A percentile compares a stretch with the other conserved stretches of the same genome.
phyloP scores from a whole-genome alignment of 2,888 invertebrate genomes.

The Phyllotreta cruciferae region DNA sequence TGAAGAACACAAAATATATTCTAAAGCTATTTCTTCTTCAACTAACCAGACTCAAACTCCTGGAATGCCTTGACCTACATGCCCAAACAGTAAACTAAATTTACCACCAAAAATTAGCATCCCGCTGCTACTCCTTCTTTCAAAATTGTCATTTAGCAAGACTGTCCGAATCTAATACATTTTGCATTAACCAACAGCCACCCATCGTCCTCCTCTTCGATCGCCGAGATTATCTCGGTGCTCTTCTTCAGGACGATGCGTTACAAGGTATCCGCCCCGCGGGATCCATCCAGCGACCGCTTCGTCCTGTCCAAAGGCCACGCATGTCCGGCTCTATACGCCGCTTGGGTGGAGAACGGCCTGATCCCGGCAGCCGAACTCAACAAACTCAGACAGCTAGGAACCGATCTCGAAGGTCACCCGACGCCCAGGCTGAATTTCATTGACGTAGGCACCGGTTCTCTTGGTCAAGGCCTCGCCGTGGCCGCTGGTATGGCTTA shows the following conservation, averaged over 20 bases:
- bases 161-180: not conserved
- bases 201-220: slow-evolving; percentile 97
- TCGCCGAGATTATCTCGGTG: slow-evolving; percentile 97
- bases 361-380: slow-evolving; percentile 84
- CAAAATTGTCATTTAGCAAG: no score
- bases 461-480: slow-evolving; percentile 94
- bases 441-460: slow-evolving; percentile 98
- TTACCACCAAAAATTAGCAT: no score
- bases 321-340: slow-evolving; percentile 97
- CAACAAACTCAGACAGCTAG: slow-evolving; percentile 85
- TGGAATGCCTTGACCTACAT: no score
- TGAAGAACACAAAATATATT: no score
- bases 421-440: slow-evolving; percentile 97
- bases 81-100: no score
- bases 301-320: slow-evolving; percentile 98
- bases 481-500: slow-evolving; percentile 98
- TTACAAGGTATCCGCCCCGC: slow-evolving; percentile 85
- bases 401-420: slow-evolving; percentile 96
- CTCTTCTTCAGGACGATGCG: slow-evolving; percentile 97
- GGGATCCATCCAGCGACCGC: slow-evolving; percentile 88
- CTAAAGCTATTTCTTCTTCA: no score
- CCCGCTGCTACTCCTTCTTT: no score
- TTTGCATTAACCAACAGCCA: slow-evolving; percentile 70
- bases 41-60: no score
- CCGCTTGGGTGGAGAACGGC: slow-evolving; percentile 97